Evolutionary conservation across 2,797 vertebrate genomes (phyloP).

Genomic region (Sebastes nivosus): DNA sequence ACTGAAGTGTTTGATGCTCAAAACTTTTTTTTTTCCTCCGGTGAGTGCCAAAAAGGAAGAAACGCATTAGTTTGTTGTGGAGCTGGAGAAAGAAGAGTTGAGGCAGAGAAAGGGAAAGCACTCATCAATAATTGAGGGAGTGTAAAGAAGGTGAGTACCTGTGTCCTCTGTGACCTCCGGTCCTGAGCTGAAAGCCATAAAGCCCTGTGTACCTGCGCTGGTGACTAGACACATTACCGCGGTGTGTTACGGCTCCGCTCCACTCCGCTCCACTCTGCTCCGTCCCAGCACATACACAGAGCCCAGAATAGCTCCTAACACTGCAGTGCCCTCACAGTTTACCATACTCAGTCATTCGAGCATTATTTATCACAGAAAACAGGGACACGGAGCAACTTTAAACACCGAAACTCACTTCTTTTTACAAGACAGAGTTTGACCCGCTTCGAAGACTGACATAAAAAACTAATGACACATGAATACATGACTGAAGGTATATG

Average conservation of each 20-base stretch:
- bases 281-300: neutral
- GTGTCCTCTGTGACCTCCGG: slow-evolving; percentile 36
- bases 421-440: neutral
- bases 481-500: no score
- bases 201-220: slow-evolving; percentile 19
- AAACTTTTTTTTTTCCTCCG: neutral
- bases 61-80: slow-evolving; percentile 20
- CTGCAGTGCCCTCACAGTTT: slow-evolving; percentile 9
- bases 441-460: neutral
- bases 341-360: slow-evolving; percentile 20
- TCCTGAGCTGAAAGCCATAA: slow-evolving; percentile 45
- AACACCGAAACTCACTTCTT: neutral
- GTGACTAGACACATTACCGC: slow-evolving; percentile 36
- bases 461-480: neutral
- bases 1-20: no score
- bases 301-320: neutral
- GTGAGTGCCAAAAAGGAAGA: neutral
- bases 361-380: slow-evolving; percentile 8
- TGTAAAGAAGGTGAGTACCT: slow-evolving; percentile 43
- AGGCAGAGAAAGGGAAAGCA: neutral
- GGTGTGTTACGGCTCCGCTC: slow-evolving; percentile 1
- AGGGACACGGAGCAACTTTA: neutral
- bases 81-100: neutral
- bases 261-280: neutral
- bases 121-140: slow-evolving; percentile 49